A percentile compares a stretch with the other conserved stretches of the same genome.
Evolutionary conservation across 2,888 invertebrate species (phyloP).

Genomic region (Hyppa rectilinea): DNA sequence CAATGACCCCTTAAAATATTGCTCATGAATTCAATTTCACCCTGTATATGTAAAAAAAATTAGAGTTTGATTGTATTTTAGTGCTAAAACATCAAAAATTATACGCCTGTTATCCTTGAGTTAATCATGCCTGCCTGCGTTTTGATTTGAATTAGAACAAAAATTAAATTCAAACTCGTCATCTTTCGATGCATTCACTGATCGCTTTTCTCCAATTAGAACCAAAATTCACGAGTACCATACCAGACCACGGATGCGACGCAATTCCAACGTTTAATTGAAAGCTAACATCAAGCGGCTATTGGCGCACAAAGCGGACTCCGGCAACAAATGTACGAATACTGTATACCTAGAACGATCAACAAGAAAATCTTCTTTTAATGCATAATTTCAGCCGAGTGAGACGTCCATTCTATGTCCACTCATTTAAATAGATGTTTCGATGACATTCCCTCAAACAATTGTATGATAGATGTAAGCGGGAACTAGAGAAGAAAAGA

Average conservation of each 20-base stretch:
- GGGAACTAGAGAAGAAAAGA: too few relatives aligned
- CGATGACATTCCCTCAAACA: neutral
- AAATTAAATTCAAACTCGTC: conserved; percentile 1
- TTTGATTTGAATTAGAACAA: neutral
- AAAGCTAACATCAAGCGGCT: conserved; percentile 70
- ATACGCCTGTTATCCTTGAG: too few relatives aligned
- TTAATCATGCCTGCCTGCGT: too few relatives aligned
- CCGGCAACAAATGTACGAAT: conserved; percentile 11
- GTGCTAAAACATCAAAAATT: too few relatives aligned
- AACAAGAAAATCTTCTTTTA: conserved; percentile 32
- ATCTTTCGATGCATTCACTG: conserved; percentile 6
- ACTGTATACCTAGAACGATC: conserved; percentile 10
- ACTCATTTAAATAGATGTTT: neutral
- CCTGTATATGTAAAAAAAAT: too few relatives aligned
- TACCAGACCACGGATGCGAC: conserved; percentile 31
- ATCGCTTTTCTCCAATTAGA: conserved; percentile 35
- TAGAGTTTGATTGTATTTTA: too few relatives aligned
- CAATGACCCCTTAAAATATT: too few relatives aligned
- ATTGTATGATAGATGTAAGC: neutral
- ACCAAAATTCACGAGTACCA: conserved; percentile 35
- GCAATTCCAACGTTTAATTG: conserved; percentile 70
- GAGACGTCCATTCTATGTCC: neutral
- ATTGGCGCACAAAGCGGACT: conserved; percentile 59
- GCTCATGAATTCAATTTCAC: too few relatives aligned
- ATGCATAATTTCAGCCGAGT: neutral